Percentiles rank a stretch among this genome's conserved stretches.
Conservation (phyloP, 1,140 invertebrate genomes). For the Watersipora subatra region DNA sequence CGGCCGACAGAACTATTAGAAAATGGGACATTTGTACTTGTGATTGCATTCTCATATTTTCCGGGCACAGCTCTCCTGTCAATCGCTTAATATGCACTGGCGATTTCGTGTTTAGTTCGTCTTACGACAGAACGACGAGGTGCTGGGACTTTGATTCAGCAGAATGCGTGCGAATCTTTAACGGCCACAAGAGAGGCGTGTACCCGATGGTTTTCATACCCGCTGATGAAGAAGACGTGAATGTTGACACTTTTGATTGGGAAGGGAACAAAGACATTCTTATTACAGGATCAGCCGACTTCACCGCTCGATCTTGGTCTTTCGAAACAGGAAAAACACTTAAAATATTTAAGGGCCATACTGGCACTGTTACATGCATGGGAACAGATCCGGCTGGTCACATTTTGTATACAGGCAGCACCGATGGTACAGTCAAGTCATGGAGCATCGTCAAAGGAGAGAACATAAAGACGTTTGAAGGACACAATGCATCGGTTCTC, state of each 20-base stretch:
- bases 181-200: conserved; percentile 45
- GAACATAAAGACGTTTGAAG: conserved; percentile 37
- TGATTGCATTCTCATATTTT: conserved; percentile 41
- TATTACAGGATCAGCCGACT: conserved; percentile 45
- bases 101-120: conserved; percentile 45
- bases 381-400: conserved; percentile 36
- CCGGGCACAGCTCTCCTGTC: conserved; percentile 43
- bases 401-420: conserved; percentile 43
- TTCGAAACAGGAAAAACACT: conserved; percentile 41
- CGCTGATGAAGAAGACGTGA: conserved; percentile 30
- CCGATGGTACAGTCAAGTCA: conserved; percentile 40
- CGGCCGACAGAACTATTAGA: conserved; percentile 44
- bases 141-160: conserved; percentile 46
- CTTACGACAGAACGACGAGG: conserved; percentile 44
- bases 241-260: conserved; percentile 18
- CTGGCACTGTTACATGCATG: conserved; percentile 43
- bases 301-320: conserved; percentile 43
- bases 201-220: conserved; percentile 46
- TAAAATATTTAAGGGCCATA: conserved; percentile 41
- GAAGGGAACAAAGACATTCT: conserved; percentile 37
- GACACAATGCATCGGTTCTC: conserved; percentile 44
- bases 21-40: conserved; percentile 47
- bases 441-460: conserved; percentile 44
- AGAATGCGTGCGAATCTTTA: conserved; percentile 36
- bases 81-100: conserved; percentile 45